phyloP scores from a whole-genome alignment of 2,888 invertebrate species.

The Zele albiditarsus region DNA sequence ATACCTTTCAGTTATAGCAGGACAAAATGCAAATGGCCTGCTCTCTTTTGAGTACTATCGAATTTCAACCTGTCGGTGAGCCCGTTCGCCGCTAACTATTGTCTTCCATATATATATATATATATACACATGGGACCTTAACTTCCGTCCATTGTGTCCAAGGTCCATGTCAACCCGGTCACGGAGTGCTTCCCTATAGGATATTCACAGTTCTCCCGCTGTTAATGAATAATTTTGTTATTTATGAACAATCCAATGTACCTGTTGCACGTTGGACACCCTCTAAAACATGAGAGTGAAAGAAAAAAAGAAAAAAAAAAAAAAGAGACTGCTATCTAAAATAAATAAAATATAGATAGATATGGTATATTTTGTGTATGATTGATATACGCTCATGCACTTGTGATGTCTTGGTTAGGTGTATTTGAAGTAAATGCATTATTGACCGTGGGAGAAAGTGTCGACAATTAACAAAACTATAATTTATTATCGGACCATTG shows the following conservation, averaged over 20 bases:
- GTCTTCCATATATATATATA: slow-evolving; percentile 45
- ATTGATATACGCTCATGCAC: too few species aligned
- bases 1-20: slow-evolving; percentile 25
- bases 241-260: slow-evolving; percentile 58
- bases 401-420: too few species aligned
- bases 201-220: slow-evolving; percentile 50
- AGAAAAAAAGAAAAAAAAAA: slow-evolving; percentile 8
- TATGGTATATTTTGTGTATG: too few species aligned
- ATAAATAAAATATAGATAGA: slow-evolving; percentile 14
- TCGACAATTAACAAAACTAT: slow-evolving; percentile 70
- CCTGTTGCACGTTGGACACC: slow-evolving; percentile 55
- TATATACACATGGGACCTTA: slow-evolving; percentile 8
- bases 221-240: slow-evolving; percentile 56
- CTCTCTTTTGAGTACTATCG: slow-evolving; percentile 48
- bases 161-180: slow-evolving; percentile 58
- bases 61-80: slow-evolving; percentile 52
- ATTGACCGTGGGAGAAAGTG: slow-evolving; percentile 53
- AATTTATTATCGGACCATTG: slow-evolving; percentile 63
- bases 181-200: slow-evolving; percentile 58
- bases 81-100: slow-evolving; percentile 54
- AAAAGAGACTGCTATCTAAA: slow-evolving; percentile 19
- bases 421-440: too few species aligned
- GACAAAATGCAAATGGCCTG: slow-evolving; percentile 34
- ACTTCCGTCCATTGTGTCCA: slow-evolving; percentile 57
- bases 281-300: slow-evolving; percentile 4